phyloP scores from a whole-genome alignment of 2,797 vertebrate species.

The Falco naumanni region DNA sequence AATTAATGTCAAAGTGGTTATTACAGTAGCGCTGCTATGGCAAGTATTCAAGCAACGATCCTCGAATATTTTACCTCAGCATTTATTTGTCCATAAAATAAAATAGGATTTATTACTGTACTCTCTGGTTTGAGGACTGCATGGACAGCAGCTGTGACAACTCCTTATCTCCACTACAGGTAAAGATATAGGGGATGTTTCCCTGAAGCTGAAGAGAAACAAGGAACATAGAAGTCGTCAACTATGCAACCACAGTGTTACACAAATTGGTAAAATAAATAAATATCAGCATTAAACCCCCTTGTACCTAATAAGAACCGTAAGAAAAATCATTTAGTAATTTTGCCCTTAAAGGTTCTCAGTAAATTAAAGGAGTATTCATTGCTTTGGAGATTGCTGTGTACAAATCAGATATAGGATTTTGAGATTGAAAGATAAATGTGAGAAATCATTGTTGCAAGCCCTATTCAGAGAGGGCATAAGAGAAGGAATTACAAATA shows the following conservation, averaged over 20 bases:
- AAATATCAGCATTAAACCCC: not conserved
- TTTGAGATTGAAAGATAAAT: not conserved
- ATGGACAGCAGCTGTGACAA: constrained; percentile 77
- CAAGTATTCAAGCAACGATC: constrained; percentile 80
- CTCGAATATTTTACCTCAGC: constrained; percentile 87
- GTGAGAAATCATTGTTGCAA: not conserved
- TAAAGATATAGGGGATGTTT: constrained; percentile 58
- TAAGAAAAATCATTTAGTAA: not conserved
- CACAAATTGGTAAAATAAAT: not conserved
- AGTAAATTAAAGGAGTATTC: constrained; percentile 46
- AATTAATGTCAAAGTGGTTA: constrained; percentile 84
- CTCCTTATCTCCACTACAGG: constrained; percentile 72
- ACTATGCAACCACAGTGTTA: not conserved
- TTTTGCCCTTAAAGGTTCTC: constrained; percentile 28
- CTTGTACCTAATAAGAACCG: not conserved
- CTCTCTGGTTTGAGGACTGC: constrained; percentile 82
- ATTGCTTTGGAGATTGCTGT: not conserved
- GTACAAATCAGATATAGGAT: not conserved
- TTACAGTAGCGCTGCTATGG: constrained; percentile 79
- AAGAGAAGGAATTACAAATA: not conserved
- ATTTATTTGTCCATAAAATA: constrained; percentile 91
- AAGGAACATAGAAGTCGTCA: not conserved
- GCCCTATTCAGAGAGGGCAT: not conserved
- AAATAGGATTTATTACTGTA: constrained; percentile 82
- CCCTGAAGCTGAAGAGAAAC: not conserved